Evolutionary conservation across 2,113 vertebrate genomes (phyloP), one percentile per base, ranked within the genome.

Genomic region (Anas platyrhynchos): DNA sequence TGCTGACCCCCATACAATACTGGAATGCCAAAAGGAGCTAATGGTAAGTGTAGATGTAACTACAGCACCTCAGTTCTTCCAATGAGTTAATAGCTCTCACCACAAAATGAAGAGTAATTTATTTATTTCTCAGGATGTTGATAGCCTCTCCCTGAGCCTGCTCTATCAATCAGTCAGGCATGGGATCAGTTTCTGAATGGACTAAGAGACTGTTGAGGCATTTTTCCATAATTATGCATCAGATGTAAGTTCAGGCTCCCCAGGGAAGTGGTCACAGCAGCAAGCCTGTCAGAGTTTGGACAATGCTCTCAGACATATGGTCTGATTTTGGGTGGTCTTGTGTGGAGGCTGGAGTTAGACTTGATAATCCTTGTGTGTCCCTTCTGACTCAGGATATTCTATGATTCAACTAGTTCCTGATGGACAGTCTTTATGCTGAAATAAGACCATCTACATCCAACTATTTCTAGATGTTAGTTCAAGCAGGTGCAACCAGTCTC

Each of bases 1-100:
- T 4, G 77, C 96, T 34, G 94, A 98, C 8, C 95, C 26, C 36
- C 56, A 78, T n/a, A 66, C 52, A 16, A 91, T 98, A 71, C 89
- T 97, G 97, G 94, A 98, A 73, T 94, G 97, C 89, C 98, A 86
- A 23, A 94, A 97, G 85, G 92, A 97, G 2, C 97, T 99, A 13
- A 97, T 73, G 98, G 99, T 99, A 94, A 94, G 96, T 93, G 32
- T 31, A 17, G 32, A 6, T 21, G 36, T 67, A 46, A 27, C 58
- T 77, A 25, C 65, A 72, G 77, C 43, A 61, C 71, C 52, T 77
- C n/a, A 27, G 34, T 52, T 58, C 41, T 62, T 38, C 34, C 81
- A 22, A 9, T 11, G 16, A 48, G 48, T 48, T n/a, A 59, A 17
- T 16, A 46, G 66, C 20, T 56, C 38, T 93, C 71, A 22, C 29